These are phyloP conservation scores for Galleria mellonella DNA, from an alignment of 1,140 invertebrate genomes.

Conservation along the genomic window DNA sequence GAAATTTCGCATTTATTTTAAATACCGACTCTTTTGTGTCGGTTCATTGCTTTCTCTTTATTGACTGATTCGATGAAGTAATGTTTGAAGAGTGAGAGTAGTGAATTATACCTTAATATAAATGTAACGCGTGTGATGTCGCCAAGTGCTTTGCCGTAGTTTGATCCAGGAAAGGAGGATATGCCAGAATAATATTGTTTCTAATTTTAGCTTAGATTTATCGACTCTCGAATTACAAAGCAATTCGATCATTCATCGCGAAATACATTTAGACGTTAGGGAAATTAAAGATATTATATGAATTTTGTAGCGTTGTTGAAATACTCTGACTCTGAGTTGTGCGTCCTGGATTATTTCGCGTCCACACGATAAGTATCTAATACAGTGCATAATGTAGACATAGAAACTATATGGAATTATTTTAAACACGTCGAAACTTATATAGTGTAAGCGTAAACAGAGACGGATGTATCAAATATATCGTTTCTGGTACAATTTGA, in stretches of 20 bases:
- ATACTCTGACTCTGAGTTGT: slow-evolving; percentile 26
- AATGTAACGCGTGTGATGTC: slow-evolving; percentile 54
- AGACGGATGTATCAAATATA: slow-evolving; percentile 52
- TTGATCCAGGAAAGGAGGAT: slow-evolving; percentile 33
- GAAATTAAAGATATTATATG: slow-evolving; percentile 64
- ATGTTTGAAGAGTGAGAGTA: slow-evolving; percentile 58
- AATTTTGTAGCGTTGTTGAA: slow-evolving; percentile 42
- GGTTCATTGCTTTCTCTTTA: slow-evolving; percentile 17
- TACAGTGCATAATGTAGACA: slow-evolving; percentile 4
- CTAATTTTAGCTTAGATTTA: slow-evolving; percentile 66
- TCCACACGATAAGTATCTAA: slow-evolving; percentile 26
- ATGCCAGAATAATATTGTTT: slow-evolving; percentile 62
- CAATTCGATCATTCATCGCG: slow-evolving; percentile 73
- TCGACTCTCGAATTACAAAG: slow-evolving; percentile 66
- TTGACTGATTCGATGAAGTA: slow-evolving; percentile 55
- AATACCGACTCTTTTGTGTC: slow-evolving; percentile 8
- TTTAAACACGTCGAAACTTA: not conserved
- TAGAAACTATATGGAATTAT: not conserved
- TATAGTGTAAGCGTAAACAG: slow-evolving; percentile 14
- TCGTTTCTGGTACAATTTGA: slow-evolving; percentile 32
- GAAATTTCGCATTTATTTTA: slow-evolving; percentile 38
- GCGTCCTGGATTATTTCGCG: slow-evolving; percentile 40
- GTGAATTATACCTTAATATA: slow-evolving; percentile 46
- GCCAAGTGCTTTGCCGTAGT: slow-evolving; percentile 54
- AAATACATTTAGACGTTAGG: slow-evolving; percentile 65